A percentile compares a stretch with the other conserved stretches of the same genome.
These are phyloP conservation scores for Cyanocitta stelleri DNA, from an alignment of 2,113 vertebrate genomes.

Conservation along the genomic window DNA sequence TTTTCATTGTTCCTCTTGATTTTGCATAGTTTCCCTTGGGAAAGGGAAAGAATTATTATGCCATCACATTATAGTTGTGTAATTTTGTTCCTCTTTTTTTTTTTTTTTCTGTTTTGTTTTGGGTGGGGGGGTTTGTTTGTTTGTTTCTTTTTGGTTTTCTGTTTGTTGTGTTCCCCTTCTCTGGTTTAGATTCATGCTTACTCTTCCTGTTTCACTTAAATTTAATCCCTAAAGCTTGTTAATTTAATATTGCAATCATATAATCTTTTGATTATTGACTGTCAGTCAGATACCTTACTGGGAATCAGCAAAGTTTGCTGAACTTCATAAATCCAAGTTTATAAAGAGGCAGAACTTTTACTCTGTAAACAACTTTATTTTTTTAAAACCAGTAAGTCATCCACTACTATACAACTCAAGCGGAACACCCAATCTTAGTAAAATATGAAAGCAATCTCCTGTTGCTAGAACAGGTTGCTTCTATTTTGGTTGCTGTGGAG, in stretches of 20 bases:
- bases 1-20: not conserved
- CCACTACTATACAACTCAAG: slow-evolving; percentile 50
- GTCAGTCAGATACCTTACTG: not conserved
- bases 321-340: not conserved
- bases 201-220: not conserved
- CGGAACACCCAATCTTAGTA: slow-evolving; percentile 63
- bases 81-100: not conserved
- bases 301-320: slow-evolving; percentile 20
- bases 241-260: not conserved
- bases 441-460: slow-evolving; percentile 64
- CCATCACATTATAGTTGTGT: not conserved
- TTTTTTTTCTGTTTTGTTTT: not conserved
- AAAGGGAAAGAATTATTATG: not conserved
- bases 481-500: slow-evolving; percentile 59
- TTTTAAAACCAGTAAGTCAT: slow-evolving; percentile 36
- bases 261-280: slow-evolving; percentile 7
- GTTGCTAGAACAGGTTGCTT: slow-evolving; percentile 41
- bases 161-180: not conserved
- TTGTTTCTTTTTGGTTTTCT: not conserved
- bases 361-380: not conserved
- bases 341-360: slow-evolving; percentile 34
- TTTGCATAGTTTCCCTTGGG: not conserved
- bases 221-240: not conserved
- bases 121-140: not conserved
- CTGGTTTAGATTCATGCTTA: not conserved